Evolutionary conservation across 1,140 invertebrate genomes (phyloP).

Genomic region (Mercenaria mercenaria): DNA sequence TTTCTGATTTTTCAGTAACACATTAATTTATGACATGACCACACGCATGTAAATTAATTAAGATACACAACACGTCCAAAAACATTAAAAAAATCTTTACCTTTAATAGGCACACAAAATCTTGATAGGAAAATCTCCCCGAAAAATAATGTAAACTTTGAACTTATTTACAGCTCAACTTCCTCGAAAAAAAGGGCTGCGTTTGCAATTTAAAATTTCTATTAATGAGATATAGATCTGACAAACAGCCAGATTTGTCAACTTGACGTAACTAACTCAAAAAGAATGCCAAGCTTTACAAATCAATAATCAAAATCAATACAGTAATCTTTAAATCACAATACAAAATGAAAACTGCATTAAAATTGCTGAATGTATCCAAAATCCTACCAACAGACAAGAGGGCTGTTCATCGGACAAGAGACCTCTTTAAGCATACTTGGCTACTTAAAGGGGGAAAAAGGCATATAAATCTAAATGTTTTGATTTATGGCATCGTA

Average conservation of each 20-base stretch:
- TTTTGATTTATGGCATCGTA: neutral
- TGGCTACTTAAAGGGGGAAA: too few relatives aligned
- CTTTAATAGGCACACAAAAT: too few relatives aligned
- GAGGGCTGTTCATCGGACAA: neutral
- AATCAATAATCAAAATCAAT: slow-evolving; percentile 42
- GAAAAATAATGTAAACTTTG: too few relatives aligned
- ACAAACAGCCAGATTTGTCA: neutral
- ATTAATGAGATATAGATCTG: neutral
- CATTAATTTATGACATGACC: too few relatives aligned
- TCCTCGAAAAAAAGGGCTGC: neutral
- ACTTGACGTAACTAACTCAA: slow-evolving; percentile 39
- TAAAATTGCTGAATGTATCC: neutral
- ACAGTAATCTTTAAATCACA: slow-evolving; percentile 1
- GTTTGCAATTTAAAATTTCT: neutral
- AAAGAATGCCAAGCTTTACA: slow-evolving; percentile 37
- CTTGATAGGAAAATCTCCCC: too few relatives aligned
- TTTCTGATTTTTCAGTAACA: too few relatives aligned
- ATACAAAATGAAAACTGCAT: neutral
- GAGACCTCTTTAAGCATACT: neutral
- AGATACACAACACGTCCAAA: too few relatives aligned
- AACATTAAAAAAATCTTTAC: too few relatives aligned
- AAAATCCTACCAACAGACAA: slow-evolving; percentile 14
- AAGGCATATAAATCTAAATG: neutral
- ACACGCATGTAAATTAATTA: too few relatives aligned
- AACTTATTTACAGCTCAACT: too few relatives aligned